phyloP scores from a whole-genome alignment of 2,888 invertebrate species.

The Zhengitettix transpicula region DNA sequence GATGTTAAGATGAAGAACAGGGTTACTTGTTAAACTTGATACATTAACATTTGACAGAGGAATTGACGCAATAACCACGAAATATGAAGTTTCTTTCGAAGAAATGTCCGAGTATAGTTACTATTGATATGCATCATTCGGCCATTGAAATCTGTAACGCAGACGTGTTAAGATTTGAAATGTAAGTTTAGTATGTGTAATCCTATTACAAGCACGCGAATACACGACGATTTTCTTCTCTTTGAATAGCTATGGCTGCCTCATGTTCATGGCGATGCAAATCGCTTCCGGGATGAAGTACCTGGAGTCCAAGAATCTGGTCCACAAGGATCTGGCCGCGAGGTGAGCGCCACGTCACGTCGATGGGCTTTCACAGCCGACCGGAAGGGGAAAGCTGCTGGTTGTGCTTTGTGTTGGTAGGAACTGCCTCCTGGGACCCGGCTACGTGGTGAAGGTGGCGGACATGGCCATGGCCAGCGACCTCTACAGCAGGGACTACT shows the following conservation, averaged over 20 bases:
- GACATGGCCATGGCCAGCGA: slow-evolving; percentile 46
- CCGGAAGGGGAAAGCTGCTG: background rate
- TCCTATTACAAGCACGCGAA: background rate
- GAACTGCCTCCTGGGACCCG: slow-evolving; percentile 42
- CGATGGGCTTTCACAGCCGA: background rate
- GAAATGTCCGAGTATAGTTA: too few relatives aligned
- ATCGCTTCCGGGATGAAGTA: slow-evolving; percentile 68
- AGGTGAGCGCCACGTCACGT: slow-evolving; percentile 22
- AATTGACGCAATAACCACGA: too few relatives aligned
- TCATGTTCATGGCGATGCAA: slow-evolving; percentile 56
- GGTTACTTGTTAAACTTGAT: too few relatives aligned
- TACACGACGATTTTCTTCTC: slow-evolving; percentile 6
- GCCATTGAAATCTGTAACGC: too few relatives aligned
- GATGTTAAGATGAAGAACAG: too few relatives aligned
- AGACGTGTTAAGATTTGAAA: too few relatives aligned
- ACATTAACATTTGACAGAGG: too few relatives aligned
- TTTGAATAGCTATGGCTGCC: slow-evolving; percentile 41
- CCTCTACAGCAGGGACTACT: slow-evolving; percentile 43
- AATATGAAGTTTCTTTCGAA: too few relatives aligned
- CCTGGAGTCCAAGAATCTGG: slow-evolving; percentile 58
- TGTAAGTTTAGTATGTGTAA: too few relatives aligned
- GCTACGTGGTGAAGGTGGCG: slow-evolving; percentile 41
- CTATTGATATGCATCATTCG: too few relatives aligned
- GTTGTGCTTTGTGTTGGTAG: slow-evolving; percentile 20
- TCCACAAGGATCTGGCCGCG: slow-evolving; percentile 63